Evolutionary conservation across 2,888 invertebrate genomes (phyloP).

Genomic region (Ochropleura leucogaster): DNA sequence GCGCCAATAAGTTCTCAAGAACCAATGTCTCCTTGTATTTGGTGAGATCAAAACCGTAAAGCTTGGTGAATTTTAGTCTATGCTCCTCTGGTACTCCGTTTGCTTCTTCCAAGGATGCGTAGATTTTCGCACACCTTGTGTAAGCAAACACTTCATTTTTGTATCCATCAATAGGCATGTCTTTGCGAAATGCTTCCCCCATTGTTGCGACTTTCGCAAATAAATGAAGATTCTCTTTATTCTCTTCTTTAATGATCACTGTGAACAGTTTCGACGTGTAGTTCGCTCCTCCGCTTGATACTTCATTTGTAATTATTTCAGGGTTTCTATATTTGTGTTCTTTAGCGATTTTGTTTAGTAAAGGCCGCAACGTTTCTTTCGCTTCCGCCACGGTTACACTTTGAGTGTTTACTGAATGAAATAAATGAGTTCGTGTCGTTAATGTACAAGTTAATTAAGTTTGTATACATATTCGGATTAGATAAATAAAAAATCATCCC

Average conservation of each 20-base stretch:
- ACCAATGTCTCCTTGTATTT: slow-evolving; percentile 72
- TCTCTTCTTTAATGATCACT: slow-evolving; percentile 64
- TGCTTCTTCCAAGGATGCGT: slow-evolving; percentile 55
- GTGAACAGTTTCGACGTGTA: slow-evolving; percentile 74
- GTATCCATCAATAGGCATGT: slow-evolving; percentile 28
- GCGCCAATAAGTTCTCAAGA: slow-evolving; percentile 69
- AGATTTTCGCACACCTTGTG: slow-evolving; percentile 46
- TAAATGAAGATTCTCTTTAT: slow-evolving; percentile 68
- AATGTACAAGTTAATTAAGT: too few species aligned
- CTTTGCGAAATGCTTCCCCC: too few species aligned
- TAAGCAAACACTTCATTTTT: slow-evolving; percentile 61
- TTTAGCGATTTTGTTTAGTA: slow-evolving; percentile 64
- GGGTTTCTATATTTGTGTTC: slow-evolving; percentile 66
- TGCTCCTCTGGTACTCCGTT: slow-evolving; percentile 60
- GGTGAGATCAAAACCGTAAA: slow-evolving; percentile 64
- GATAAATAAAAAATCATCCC: too few species aligned
- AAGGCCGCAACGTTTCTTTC: slow-evolving; percentile 13
- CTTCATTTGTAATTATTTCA: slow-evolving; percentile 65
- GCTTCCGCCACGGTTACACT: slow-evolving; percentile 29
- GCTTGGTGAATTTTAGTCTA: slow-evolving; percentile 65
- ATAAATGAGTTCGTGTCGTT: background rate
- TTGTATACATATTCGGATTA: too few species aligned
- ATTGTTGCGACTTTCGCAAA: slow-evolving; percentile 77
- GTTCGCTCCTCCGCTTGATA: slow-evolving; percentile 75
- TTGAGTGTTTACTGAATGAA: background rate